A percentile compares a stretch with the other conserved stretches of the same genome.
Evolutionary conservation across 2,113 vertebrate genomes (phyloP).

Genomic region (Dascyllus trimaculatus): DNA sequence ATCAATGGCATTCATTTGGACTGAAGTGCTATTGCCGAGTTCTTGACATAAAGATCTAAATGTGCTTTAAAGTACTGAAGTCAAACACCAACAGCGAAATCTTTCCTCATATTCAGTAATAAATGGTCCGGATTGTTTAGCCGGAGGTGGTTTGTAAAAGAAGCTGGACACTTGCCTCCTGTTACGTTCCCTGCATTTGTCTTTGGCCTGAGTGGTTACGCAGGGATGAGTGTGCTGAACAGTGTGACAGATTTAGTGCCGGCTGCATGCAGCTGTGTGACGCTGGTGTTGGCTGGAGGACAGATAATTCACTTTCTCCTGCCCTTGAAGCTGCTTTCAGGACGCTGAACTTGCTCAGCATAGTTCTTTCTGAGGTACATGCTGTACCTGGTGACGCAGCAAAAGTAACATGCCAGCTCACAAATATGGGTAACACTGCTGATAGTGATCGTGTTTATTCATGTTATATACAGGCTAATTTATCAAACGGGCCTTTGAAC

Average conservation of each 20-base stretch:
- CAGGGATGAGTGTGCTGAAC: conserved; percentile 31
- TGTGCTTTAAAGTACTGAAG: neutral
- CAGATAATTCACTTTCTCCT: conserved; percentile 41
- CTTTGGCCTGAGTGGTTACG: conserved; percentile 4
- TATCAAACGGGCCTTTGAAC: neutral
- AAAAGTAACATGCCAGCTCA: conserved; percentile 33
- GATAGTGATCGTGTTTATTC: conserved; percentile 16
- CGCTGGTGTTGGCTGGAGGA: neutral
- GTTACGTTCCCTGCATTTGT: conserved; percentile 16
- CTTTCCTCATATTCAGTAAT: neutral
- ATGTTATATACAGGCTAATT: neutral
- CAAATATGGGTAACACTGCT: conserved; percentile 14
- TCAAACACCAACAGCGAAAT: neutral
- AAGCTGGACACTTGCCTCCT: conserved; percentile 15
- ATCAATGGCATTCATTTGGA: conserved; percentile 13
- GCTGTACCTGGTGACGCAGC: conserved; percentile 51
- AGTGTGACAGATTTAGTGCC: conserved; percentile 39
- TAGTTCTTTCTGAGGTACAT: conserved; percentile 3
- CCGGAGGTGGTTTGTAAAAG: neutral
- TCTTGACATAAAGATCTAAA: neutral
- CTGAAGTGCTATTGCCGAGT: neutral
- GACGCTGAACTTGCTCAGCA: conserved; percentile 29
- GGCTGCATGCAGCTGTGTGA: conserved; percentile 39
- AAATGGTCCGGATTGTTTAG: neutral
- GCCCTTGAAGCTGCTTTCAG: conserved; percentile 4